Conservation (phyloP, 1,140 invertebrate species). For the Eubasilissa regina region DNA sequence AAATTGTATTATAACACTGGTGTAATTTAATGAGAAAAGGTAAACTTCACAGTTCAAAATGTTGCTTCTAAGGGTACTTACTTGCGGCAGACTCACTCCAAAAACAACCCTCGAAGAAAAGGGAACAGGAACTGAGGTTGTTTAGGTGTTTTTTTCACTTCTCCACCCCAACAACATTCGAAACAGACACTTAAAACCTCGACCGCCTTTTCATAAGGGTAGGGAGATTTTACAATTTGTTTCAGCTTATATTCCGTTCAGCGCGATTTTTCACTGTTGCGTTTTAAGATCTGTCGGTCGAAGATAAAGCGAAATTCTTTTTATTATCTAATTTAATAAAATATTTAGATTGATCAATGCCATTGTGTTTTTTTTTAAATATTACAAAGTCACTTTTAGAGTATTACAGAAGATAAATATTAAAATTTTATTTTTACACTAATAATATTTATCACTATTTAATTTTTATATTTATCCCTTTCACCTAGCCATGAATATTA, state of each 20-base stretch:
- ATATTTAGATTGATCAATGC: too few species aligned
- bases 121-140: not conserved
- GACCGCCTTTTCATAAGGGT: not conserved
- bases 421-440: not conserved
- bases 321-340: too few species aligned
- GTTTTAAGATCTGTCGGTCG: not conserved
- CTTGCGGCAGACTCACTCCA: not conserved
- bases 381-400: not conserved
- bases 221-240: not conserved
- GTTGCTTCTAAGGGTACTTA: not conserved
- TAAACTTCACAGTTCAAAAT: slow-evolving; percentile 9
- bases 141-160: not conserved
- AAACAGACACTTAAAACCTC: not conserved
- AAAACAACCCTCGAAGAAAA: not conserved
- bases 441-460: not conserved
- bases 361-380: not conserved
- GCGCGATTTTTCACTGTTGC: not conserved
- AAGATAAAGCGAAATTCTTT: too few species aligned
- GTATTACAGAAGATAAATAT: not conserved
- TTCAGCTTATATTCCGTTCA: not conserved
- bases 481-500: too few species aligned
- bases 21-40: too few species aligned
- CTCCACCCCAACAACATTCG: not conserved
- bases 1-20: too few species aligned
- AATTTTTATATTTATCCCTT: not conserved